Base-by-base conservation (phyloP, 2,888 invertebrate genomes). In the Galeruca laticollis region DNA sequence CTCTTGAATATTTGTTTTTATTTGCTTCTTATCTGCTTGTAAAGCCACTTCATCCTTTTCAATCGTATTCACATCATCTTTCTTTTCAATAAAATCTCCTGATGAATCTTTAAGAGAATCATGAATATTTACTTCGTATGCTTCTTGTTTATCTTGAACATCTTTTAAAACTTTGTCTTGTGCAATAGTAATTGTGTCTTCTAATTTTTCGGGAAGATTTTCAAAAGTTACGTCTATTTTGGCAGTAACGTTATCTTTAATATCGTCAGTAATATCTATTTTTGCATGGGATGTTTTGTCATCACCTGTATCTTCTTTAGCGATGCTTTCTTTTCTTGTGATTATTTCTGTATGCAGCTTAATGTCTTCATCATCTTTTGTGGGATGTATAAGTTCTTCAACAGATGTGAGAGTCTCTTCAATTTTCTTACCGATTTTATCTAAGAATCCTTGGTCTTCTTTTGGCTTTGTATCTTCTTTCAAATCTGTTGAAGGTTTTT, bases 401-500 rank as follows among this genome's bases (percentile, higher is more conserved):
- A 62, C 52, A 11, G 49, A 33, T 35, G 66, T 59, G 9, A 68
- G 20, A 4, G 67, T 64, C 18, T 69, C 64, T 64, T 67, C 59
- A 43, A 70, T 69, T 35, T 26, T 33, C 49, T 61, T n/a, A n/a
- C 47, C 61, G 13, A 51, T 26, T 54, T 20, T 35, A 37, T 59
- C 64, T 15, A 60, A 35, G 52, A 35, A 57, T 43, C 35, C 61
- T 18, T 21, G 15, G 13, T 35, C n/a, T 1, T 69, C 65, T 15
- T 54, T 13, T 9, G 6, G 2, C 6, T 11, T 59, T 35, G n/a
- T 43, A 18, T 61, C 63, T 37, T 65, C 35, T 15, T 71, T 62
- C n/a, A 70, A 8, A 63, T 72, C 67, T 33, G 15, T 33, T 15
- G 74, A 65, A 21, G 65, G 54, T 11, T 57, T 40, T 35, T 69